Percentiles rank a stretch among this genome's conserved stretches.
Conservation (phyloP, 2,888 invertebrate species). For the Halictus ligatus region DNA sequence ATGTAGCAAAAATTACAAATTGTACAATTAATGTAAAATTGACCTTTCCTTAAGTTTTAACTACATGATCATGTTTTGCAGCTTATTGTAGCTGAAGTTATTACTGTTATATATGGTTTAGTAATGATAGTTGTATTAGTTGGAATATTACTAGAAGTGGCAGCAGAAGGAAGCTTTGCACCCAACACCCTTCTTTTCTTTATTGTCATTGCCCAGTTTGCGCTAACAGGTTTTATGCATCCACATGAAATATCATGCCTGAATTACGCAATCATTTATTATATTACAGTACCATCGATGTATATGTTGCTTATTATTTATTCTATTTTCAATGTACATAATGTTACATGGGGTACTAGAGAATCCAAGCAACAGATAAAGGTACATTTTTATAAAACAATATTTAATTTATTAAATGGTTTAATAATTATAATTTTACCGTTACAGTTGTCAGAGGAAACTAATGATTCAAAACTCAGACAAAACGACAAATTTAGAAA, state of each 20-base stretch:
- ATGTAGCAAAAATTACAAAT: not conserved
- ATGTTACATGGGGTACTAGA: conserved; percentile 97
- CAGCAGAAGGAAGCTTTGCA: conserved; percentile 91
- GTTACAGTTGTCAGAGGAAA: conserved; percentile 9
- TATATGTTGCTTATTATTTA: conserved; percentile 96
- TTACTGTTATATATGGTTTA: conserved; percentile 92
- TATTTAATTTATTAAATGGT: not conserved
- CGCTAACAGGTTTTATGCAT: conserved; percentile 88
- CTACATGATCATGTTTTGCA: conserved; percentile 79
- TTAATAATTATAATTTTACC: not conserved
- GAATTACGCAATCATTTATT: conserved; percentile 92
- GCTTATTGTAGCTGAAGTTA: conserved; percentile 90
- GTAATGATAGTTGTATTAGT: conserved; percentile 95
- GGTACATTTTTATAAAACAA: conserved; percentile 48
- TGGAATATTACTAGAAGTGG: conserved; percentile 91
- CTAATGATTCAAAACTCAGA: not conserved
- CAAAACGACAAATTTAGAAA: not conserved
- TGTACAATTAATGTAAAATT: not conserved
- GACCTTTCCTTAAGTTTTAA: not conserved
- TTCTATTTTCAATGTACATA: conserved; percentile 96
- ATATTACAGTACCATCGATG: conserved; percentile 97
- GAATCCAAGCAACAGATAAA: conserved; percentile 86
- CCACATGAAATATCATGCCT: conserved; percentile 92
- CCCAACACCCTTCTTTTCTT: conserved; percentile 94
- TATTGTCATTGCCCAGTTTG: conserved; percentile 88